Evolutionary conservation across 2,888 invertebrate genomes (phyloP).

Genomic region (Esperia sulphurella): DNA sequence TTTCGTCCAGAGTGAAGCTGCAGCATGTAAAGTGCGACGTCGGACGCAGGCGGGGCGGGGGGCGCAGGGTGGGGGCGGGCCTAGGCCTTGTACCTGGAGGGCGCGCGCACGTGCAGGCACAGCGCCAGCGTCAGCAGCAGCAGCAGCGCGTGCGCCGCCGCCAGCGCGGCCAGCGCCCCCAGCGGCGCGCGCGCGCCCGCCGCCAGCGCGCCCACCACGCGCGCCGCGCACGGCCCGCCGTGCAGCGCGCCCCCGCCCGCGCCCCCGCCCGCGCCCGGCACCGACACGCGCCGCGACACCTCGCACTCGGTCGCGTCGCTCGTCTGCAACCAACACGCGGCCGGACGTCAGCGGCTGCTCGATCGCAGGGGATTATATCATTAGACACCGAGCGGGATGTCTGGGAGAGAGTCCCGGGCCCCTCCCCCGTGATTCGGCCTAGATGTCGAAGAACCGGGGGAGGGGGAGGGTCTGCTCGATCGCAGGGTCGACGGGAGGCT

Average conservation of each 20-base stretch:
- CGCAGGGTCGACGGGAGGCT: too few relatives aligned
- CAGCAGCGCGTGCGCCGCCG: constrained; percentile 50
- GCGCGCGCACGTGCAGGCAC: constrained; percentile 50
- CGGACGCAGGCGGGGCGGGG: background rate
- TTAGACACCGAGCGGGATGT: too few relatives aligned
- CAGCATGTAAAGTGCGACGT: too few relatives aligned
- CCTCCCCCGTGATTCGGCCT: too few relatives aligned
- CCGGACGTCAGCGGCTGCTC: too few relatives aligned
- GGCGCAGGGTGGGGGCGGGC: background rate
- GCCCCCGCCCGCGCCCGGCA: constrained; percentile 31
- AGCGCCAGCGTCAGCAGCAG: constrained; percentile 60
- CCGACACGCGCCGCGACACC: constrained; percentile 36
- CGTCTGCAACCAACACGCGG: constrained; percentile 5
- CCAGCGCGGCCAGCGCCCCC: constrained; percentile 46
- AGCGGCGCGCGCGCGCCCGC: constrained; percentile 42
- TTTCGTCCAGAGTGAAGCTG: too few relatives aligned
- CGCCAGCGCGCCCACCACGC: constrained; percentile 41
- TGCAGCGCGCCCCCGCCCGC: constrained; percentile 31
- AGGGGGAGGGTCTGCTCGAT: too few relatives aligned
- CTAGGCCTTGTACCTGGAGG: constrained; percentile 52
- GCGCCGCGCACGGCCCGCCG: constrained; percentile 40
- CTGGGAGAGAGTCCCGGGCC: too few relatives aligned
- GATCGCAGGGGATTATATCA: too few relatives aligned
- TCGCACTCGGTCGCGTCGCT: constrained; percentile 25
- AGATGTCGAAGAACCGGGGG: too few relatives aligned